Base-by-base conservation (phyloP, 2,888 invertebrate species). In the Trachelus iudaicus region DNA sequence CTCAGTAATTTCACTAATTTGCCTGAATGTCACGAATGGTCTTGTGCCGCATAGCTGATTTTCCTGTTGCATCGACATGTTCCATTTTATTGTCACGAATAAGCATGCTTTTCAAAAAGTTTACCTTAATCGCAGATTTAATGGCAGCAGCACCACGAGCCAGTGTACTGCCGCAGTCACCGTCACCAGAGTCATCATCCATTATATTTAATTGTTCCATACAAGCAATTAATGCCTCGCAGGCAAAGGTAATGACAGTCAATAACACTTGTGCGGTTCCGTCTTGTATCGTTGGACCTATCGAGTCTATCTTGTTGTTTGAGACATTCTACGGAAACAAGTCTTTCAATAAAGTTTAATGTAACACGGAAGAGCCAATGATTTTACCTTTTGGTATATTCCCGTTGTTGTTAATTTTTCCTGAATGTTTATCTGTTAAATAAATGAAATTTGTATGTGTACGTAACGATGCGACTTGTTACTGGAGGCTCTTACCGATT, bases 101-200 rank as follows among this genome's bases (percentile, higher is more conserved):
- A 37, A 34, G 30, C 3, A 69, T 12, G 13, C 31, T 30, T 37
- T 40, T 15, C 15, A 15, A 40, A 15, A 40, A 40, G 15, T 15
- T 15, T 79, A 87, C 88, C 79, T 85, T 76, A n/a, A 86, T 85
- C 13, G 83, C 86, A 31, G 56, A 37, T 81, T 82, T 85, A 69
- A 89, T 82, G n/a, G 80, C 82, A 75, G 76, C 78, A 40, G 89
- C 87, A 30, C 80, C 84, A 90, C 89, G 94, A 80, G 93, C 93
- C 15, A 95, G 88, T 0, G 95, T 95, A 23, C 93, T 93, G 4
- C 97, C 97, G 85, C 96, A 96, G 90, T 97, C 96, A 0, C 96
- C 96, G 86, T 96, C 96, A 0, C 96, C 96, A 82, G 93, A 94
- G 69, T 95, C 94, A 0, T 93, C 92, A 89, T 97, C 97, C 79